Percentiles rank a stretch among this genome's conserved stretches.
phyloP scores from a whole-genome alignment of 2,113 vertebrate species.

The Mustela lutreola region DNA sequence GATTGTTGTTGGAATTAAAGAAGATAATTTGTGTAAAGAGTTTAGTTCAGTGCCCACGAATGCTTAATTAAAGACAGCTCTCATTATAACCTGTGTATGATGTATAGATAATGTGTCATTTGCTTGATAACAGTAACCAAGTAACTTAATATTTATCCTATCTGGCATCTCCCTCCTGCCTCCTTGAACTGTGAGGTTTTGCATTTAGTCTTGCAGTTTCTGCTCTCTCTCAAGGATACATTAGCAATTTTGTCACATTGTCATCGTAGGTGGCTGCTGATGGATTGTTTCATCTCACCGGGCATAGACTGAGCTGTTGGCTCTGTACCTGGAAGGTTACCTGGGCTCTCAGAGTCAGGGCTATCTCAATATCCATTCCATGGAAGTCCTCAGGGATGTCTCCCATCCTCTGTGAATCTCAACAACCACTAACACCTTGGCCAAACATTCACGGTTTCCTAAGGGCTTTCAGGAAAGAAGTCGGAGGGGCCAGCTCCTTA shows the following conservation, averaged over 20 bases:
- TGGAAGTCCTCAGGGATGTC: background rate
- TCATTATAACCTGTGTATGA: background rate
- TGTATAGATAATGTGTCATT: background rate
- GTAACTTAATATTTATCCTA: background rate
- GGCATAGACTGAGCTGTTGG: background rate
- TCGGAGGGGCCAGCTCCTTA: slow-evolving; percentile 3
- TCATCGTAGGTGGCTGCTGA: slow-evolving; percentile 49
- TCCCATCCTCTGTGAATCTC: background rate
- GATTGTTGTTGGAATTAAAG: background rate
- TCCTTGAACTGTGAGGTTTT: slow-evolving; percentile 21
- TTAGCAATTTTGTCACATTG: slow-evolving; percentile 53
- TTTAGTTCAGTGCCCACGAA: background rate
- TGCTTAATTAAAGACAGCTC: background rate
- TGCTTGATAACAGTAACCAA: background rate
- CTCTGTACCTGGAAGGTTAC: slow-evolving; percentile 4
- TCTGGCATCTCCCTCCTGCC: background rate
- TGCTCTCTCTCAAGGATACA: background rate
- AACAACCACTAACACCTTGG: background rate
- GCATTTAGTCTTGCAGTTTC: slow-evolving; percentile 16
- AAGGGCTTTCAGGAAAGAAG: background rate
- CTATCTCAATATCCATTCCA: background rate
- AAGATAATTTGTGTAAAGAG: background rate
- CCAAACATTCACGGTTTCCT: background rate
- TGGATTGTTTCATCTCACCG: background rate
- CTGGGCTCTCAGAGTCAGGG: background rate